Percentiles rank a stretch among this genome's conserved stretches.
phyloP scores from a whole-genome alignment of 2,113 vertebrate genomes.

The Oreotrochilus melanogaster region DNA sequence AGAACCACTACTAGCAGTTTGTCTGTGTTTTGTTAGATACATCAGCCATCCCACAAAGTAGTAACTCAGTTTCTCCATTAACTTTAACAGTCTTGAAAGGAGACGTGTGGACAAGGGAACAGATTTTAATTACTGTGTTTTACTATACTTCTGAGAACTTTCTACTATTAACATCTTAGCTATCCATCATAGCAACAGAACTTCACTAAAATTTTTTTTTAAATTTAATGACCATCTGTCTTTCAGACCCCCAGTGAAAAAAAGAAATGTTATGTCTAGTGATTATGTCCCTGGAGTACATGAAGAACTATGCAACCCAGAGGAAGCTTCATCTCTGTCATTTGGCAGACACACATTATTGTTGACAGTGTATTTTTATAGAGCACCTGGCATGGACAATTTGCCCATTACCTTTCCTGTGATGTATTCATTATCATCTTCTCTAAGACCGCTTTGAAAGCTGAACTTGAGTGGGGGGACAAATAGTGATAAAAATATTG shows the following conservation, averaged over 20 bases:
- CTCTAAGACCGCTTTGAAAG: too few species aligned
- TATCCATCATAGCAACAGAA: not conserved
- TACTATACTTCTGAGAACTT: not conserved
- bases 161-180: not conserved
- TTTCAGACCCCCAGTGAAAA: not conserved
- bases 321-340: not conserved
- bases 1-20: not conserved
- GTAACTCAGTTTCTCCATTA: not conserved
- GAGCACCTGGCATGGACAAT: not conserved
- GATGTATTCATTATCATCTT: not conserved
- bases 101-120: not conserved
- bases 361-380: not conserved
- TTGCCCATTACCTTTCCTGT: not conserved
- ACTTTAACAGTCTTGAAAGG: not conserved
- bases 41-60: not conserved
- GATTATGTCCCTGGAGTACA: not conserved
- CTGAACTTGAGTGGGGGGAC: too few species aligned
- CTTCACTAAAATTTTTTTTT: not conserved
- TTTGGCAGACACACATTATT: not conserved
- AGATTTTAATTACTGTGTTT: not conserved
- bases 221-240: not conserved
- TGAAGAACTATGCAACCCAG: not conserved
- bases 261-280: too few species aligned
- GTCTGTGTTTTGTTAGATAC: not conserved
- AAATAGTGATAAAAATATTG: too few species aligned